Percentiles rank a stretch among this genome's conserved stretches.
phyloP scores from a whole-genome alignment of 1,140 invertebrate species.

The Drosophila dunni region DNA sequence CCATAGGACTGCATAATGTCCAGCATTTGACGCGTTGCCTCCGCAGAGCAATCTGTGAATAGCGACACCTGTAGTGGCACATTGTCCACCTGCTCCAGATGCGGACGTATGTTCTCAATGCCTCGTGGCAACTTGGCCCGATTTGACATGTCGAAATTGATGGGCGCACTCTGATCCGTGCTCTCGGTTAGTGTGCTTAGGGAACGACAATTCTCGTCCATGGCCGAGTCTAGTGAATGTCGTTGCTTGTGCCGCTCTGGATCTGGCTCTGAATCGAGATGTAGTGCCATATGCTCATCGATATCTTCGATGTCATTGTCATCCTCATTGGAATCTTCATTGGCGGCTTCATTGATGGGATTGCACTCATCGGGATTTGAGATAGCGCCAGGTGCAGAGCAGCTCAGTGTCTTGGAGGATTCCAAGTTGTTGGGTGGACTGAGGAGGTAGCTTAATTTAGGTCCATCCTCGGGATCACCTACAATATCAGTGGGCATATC shows the following conservation, averaged over 20 bases:
- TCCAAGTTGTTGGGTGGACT: slow-evolving; percentile 86
- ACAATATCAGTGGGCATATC: slow-evolving; percentile 63
- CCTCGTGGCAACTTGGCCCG: slow-evolving; percentile 97
- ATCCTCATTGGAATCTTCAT: slow-evolving; percentile 9
- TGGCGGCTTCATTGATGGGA: slow-evolving; percentile 2
- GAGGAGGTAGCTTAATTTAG: slow-evolving; percentile 70
- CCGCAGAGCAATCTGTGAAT: slow-evolving; percentile 97
- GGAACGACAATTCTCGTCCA: slow-evolving; percentile 90
- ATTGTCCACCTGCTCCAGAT: slow-evolving; percentile 97
- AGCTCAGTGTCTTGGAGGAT: slow-evolving; percentile 89
- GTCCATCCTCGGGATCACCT: slow-evolving; percentile 56
- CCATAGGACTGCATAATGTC: slow-evolving; percentile 98
- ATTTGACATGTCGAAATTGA: slow-evolving; percentile 96
- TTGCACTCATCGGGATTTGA: slow-evolving; percentile 88
- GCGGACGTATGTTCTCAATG: slow-evolving; percentile 98
- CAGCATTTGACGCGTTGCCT: slow-evolving; percentile 95
- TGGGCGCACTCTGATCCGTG: slow-evolving; percentile 94
- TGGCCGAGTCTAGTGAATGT: slow-evolving; percentile 85
- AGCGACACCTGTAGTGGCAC: slow-evolving; percentile 97
- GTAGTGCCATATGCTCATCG: slow-evolving; percentile 18
- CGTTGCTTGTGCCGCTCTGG: slow-evolving; percentile 53
- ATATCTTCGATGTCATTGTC: slow-evolving; percentile 33
- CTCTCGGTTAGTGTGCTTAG: slow-evolving; percentile 93
- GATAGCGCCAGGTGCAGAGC: slow-evolving; percentile 93
- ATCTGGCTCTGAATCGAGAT: slow-evolving; percentile 39